Evolutionary conservation across 2,113 vertebrate genomes (phyloP), one percentile per base, ranked within the genome.

Genomic region (Chitala chitala): DNA sequence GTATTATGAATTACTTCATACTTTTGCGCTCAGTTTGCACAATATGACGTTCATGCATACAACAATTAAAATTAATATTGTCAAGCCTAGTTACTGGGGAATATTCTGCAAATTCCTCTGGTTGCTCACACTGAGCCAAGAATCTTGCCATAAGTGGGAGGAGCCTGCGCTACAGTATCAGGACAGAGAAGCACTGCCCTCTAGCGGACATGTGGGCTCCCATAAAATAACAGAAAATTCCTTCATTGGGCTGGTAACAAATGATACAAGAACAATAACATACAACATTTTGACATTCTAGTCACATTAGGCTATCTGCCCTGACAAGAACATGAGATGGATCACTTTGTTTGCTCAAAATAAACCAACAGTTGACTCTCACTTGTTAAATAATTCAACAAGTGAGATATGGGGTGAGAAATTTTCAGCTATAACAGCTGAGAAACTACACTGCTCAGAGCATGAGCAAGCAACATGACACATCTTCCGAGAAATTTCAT

Each of bases 311-410:
- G 33, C 53, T 7, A 36, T 36, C 53, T 36, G 33, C 69, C 36
- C 24, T 24, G 6, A 72, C 42, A 20, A 10, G 26, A 46, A 61
- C 10, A 42, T 33, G 55, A 72, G 71, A 38, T 55, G 53, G 53
- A 15, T 15, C 42, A 7, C 40, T 69, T 61, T 36, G 72, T 64
- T 64, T 73, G 29, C 44, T 56, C 26, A 33, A 36, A 59, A 73
- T n/a, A 48, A 72, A 59, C 54, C 26, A 40, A 61, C 71, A 59
- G 54, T 72, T 72, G 72, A 63, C 72, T 73, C 10, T 31, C 72
- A 51, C 42, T 50, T 48, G 36, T 69, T 53, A 69, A 68, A 53
- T 53, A 69, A 53, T 69, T 50, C 26, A 38, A 63, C 29, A 48
- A 64, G 44, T 63, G 44, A 63, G 64, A 73, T 73, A 48, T 64